Evolutionary conservation across 2,797 vertebrate species (phyloP), one percentile per base, ranked within the genome.

Genomic region (Takifugu rubripes): DNA sequence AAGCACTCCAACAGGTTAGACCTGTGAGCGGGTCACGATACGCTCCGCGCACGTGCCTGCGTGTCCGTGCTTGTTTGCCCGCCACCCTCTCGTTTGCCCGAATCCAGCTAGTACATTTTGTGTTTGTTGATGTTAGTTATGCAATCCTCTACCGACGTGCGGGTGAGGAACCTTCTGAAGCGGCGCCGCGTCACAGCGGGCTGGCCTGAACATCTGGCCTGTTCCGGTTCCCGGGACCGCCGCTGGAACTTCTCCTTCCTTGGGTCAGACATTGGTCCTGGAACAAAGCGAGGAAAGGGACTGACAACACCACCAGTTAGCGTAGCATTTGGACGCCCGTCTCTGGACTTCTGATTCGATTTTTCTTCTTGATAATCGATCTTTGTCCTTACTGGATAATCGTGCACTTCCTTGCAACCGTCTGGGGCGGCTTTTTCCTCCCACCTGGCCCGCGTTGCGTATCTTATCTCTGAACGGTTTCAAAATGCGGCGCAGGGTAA

Each of bases 71-170:
- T 7, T 58, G 54, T 74, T 75, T 75, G 70, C 56, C 53, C 45
- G 21, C 21, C 21, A 21, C 21, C 1, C 21, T 21, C 8, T 43
- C 7, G 49, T 59, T 78, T 71, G 59, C 55, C 61, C 59, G 66
- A 56, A 46, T 51, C 54, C 59, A 52, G 27, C 8, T 1, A 26
- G 74, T 66, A 79, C 76, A 88, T 69, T 65, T 52, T 54, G 66
- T 87, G 48, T 85, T 78, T 78, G 74, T 74, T 75, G 66, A 52
- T 51, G 49, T 45, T 49, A 3, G 59, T 86, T 85, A 60, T 31
- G 49, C 69, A 86, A 84, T 56, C 17, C 53, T 51, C 53, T 49
- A 52, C 2, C 36, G 1, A 40, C 36, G 10, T 36, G 36, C 33
- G 33, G 36, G 36, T 14, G 36, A 12, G 36, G 10, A 40, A 1